Percentiles rank a stretch among this genome's conserved stretches.
phyloP scores from a whole-genome alignment of 2,797 vertebrate species.

The Scyliorhinus canicula region DNA sequence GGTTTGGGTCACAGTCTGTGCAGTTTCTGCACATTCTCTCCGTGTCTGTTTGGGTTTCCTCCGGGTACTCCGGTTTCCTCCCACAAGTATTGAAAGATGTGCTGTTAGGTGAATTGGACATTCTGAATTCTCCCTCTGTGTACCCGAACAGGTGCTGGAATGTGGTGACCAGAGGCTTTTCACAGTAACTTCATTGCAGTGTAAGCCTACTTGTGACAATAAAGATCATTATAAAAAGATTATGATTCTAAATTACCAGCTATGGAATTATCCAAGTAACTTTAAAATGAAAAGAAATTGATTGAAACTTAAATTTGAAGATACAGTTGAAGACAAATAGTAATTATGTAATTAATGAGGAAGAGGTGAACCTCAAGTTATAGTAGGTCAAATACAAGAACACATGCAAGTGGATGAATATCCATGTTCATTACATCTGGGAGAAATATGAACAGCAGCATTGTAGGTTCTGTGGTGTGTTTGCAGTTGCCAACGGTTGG shows the following conservation, averaged over 20 bases:
- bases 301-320: conserved; percentile 22
- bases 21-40: too few relatives aligned
- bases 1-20: too few relatives aligned
- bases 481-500: not conserved
- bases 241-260: conserved; percentile 2
- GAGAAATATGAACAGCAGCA: not conserved
- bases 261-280: not conserved
- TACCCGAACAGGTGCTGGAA: too few relatives aligned
- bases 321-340: not conserved
- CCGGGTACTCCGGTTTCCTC: too few relatives aligned
- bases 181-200: too few relatives aligned
- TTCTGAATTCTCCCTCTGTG: too few relatives aligned
- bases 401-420: not conserved
- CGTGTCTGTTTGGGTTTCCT: too few relatives aligned
- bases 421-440: not conserved
- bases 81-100: too few relatives aligned
- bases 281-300: not conserved
- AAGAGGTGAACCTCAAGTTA: not conserved
- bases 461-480: not conserved
- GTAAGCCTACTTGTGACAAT: too few relatives aligned
- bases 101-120: too few relatives aligned
- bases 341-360: not conserved
- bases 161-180: too few relatives aligned
- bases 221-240: too few relatives aligned
- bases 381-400: not conserved